Percentiles rank a stretch among this genome's conserved stretches.
Conservation (phyloP, 1,140 invertebrate species). For the Drosophila cardini region DNA sequence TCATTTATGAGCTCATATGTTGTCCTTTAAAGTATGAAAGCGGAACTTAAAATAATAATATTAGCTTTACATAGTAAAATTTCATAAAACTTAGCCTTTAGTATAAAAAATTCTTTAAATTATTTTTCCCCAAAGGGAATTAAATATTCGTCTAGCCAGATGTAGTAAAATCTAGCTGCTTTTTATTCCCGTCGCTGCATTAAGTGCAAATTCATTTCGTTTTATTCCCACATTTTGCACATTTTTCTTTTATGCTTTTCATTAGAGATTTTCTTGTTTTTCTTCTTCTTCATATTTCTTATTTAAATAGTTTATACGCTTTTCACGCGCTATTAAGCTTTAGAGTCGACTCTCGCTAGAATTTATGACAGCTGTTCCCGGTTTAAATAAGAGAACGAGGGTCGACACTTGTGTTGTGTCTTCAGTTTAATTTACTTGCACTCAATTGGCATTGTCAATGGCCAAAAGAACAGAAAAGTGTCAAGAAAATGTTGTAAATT, state of each 20-base stretch:
- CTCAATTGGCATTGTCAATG: slow-evolving; percentile 36
- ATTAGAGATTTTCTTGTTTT: slow-evolving; percentile 50
- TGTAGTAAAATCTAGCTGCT: not conserved
- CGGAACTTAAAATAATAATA: not conserved
- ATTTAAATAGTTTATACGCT: slow-evolving; percentile 41
- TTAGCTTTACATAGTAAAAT: not conserved
- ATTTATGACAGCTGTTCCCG: slow-evolving; percentile 28
- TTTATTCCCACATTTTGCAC: slow-evolving; percentile 25
- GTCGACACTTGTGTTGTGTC: slow-evolving; percentile 15
- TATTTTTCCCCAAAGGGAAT: not conserved
- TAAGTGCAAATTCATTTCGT: slow-evolving; percentile 24
- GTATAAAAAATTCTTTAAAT: no score
- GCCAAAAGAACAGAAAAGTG: slow-evolving; percentile 13
- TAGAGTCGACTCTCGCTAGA: slow-evolving; percentile 10
- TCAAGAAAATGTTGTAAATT: slow-evolving; percentile 18
- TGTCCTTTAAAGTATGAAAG: no score
- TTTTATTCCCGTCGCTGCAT: slow-evolving; percentile 6
- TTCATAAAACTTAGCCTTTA: not conserved
- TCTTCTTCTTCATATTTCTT: not conserved
- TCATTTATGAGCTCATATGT: not conserved
- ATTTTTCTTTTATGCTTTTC: slow-evolving; percentile 39
- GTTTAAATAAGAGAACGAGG: not conserved
- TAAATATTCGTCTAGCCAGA: not conserved
- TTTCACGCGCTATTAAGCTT: slow-evolving; percentile 40
- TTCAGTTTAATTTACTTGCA: slow-evolving; percentile 8